Conservation (phyloP, 2,113 vertebrate species). For the Marmota monax region DNA sequence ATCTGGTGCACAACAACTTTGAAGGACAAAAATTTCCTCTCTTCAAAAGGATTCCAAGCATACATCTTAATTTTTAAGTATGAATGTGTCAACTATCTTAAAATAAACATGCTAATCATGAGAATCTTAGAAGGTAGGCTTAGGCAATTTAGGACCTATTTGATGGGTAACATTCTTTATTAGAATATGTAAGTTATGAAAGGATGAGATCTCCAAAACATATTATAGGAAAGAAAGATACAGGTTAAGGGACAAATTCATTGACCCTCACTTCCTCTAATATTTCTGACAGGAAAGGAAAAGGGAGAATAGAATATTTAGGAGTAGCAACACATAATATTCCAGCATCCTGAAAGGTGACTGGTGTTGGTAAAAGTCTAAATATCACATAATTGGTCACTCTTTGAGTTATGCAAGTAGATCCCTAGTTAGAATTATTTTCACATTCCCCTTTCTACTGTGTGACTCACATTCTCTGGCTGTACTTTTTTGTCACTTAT, state of each 20-base stretch:
- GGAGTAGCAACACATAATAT: not conserved
- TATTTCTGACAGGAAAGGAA: constrained; percentile 2
- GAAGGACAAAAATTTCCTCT: constrained; percentile 54
- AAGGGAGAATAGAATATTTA: not conserved
- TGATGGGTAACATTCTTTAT: constrained; percentile 13
- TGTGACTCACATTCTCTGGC: not conserved
- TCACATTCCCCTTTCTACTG: not conserved
- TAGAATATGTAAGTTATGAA: constrained; percentile 18
- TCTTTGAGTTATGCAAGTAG: not conserved
- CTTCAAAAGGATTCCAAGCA: constrained; percentile 7
- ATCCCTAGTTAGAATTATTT: not conserved
- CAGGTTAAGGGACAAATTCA: not conserved
- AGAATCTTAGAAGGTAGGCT: not conserved
- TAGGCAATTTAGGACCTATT: not conserved
- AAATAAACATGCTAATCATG: constrained; percentile 30
- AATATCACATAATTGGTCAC: not conserved
- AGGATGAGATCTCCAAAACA: not conserved
- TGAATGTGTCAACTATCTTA: constrained; percentile 12
- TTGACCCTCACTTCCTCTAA: not conserved
- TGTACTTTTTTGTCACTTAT: not conserved
- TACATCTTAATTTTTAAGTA: constrained; percentile 46
- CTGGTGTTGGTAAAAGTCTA: not conserved
- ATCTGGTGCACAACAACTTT: not conserved
- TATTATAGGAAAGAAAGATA: not conserved
- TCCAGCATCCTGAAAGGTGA: not conserved